Evolutionary conservation across 2,113 vertebrate genomes (phyloP), one percentile per base, ranked within the genome.

Genomic region (Rhinolophus sinicus): DNA sequence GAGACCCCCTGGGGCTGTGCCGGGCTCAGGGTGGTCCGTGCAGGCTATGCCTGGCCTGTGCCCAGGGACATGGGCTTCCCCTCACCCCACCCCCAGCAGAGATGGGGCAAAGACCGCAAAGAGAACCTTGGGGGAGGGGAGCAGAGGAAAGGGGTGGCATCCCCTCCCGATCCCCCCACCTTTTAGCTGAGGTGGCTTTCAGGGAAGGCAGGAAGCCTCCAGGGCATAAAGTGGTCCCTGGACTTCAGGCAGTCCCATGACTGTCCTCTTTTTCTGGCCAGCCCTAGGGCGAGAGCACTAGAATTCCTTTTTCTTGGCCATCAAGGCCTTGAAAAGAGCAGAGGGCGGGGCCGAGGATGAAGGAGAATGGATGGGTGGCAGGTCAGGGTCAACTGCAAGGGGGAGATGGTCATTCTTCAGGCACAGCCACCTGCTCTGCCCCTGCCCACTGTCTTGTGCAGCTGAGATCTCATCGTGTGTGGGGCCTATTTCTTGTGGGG

Each of bases 301-400:
- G 90, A 77, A 94, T 89, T 76, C 58, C 44, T 88, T 93, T 80
- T 50, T 78, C 88, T 95, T 69, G 58, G 81, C 81, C 62, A 7
- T 84, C 64, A 69, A 33, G 72, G 69, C 82, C 82, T 95, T 92
- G 75, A 35, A 77, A 95, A 93, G 85, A 95, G 94, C 86, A 84
- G 93, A 93, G 89, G 78, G 93, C 64, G 73, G 86, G 54, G 88
- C 67, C 0, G 47, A 80, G 81, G 85, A 33, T 30, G 95, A 90
- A 52, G 91, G 96, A 93, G 90, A 94, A 97, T 97, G 89, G 92
- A 96, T 95, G 89, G 95, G 73, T 38, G 44, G 75, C 38, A 56
- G 95, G 94, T 97, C 94, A 67, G 94, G 97, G 97, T 97, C 97
- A 97, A 67, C 69, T 13, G 94, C 86, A 28, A 88, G 40, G 78